These are phyloP conservation scores for Amblyraja radiata DNA, from an alignment of 2,797 vertebrate genomes.

Conservation along the genomic window DNA sequence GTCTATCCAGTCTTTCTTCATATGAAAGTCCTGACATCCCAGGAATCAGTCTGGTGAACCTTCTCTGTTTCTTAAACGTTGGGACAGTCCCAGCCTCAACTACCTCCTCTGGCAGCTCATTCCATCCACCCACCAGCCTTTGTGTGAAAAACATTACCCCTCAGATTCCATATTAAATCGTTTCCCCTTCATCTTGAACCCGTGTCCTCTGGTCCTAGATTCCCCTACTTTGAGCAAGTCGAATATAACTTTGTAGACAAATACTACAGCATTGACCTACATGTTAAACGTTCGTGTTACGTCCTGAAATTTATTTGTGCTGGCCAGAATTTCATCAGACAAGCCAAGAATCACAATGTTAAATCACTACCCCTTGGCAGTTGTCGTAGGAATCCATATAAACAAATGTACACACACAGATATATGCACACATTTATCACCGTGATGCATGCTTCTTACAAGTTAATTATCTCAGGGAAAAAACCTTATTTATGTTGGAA, in stretches of 20 bases:
- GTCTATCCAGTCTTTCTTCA: no score
- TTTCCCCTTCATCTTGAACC: no score
- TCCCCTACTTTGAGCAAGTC: no score
- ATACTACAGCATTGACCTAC: neutral
- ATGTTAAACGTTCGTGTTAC: neutral
- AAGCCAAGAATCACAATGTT: constrained; percentile 22
- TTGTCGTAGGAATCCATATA: constrained; percentile 17
- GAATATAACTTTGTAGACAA: neutral
- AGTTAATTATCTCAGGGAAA: neutral
- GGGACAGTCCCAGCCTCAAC: no score
- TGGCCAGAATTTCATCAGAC: neutral
- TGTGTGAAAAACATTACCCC: no score
- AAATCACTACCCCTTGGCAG: neutral
- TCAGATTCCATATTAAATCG: no score
- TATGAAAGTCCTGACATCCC: no score
- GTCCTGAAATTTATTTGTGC: constrained; percentile 11
- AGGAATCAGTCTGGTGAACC: no score
- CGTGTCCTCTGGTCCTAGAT: no score
- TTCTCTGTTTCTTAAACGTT: no score
- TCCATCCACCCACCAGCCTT: no score
- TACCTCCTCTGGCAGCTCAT: no score
- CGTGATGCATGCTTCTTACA: neutral
- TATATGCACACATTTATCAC: neutral
- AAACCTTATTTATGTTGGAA: constrained; percentile 21
- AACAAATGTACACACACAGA: neutral